Conservation (phyloP, 2,797 vertebrate genomes). For the Leptatherina wallacei region DNA sequence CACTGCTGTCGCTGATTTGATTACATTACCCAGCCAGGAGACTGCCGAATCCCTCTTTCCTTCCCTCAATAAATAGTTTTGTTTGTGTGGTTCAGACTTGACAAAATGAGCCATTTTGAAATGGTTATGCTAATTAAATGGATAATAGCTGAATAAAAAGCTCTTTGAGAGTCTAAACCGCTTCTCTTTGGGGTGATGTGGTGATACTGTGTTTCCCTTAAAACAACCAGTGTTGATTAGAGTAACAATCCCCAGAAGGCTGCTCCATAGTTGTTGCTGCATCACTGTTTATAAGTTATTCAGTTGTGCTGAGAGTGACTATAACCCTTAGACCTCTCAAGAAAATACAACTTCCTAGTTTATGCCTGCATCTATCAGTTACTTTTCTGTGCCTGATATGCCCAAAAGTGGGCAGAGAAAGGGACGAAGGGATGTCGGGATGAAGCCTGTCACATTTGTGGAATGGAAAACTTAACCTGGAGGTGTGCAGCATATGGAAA, state of each 20-base stretch:
- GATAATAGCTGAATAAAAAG: not conserved
- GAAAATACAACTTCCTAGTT: slow-evolving; percentile 20
- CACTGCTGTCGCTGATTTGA: slow-evolving; percentile 19
- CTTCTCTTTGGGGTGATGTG: not conserved
- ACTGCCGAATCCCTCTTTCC: not conserved
- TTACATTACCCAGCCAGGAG: slow-evolving; percentile 16
- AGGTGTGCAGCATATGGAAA: slow-evolving; percentile 73
- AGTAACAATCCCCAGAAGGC: slow-evolving; percentile 25
- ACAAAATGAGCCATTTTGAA: slow-evolving; percentile 12
- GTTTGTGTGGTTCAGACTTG: slow-evolving; percentile 17
- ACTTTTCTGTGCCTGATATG: slow-evolving; percentile 24
- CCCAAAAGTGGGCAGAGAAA: slow-evolving; percentile 41
- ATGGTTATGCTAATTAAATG: not conserved
- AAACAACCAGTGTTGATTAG: slow-evolving; percentile 46
- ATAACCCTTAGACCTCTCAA: slow-evolving; percentile 63
- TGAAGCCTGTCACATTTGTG: slow-evolving; percentile 60
- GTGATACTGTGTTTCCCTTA: slow-evolving; percentile 22
- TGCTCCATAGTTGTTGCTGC: slow-evolving; percentile 14
- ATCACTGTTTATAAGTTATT: slow-evolving; percentile 26
- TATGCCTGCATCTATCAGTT: slow-evolving; percentile 22
- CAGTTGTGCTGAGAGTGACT: slow-evolving; percentile 64
- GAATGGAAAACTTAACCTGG: slow-evolving; percentile 76
- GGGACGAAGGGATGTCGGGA: slow-evolving; percentile 33
- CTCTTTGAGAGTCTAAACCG: slow-evolving; percentile 1
- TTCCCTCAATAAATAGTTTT: slow-evolving; percentile 9